Conservation (phyloP, 2,888 invertebrate genomes). For the Allacma fusca region DNA sequence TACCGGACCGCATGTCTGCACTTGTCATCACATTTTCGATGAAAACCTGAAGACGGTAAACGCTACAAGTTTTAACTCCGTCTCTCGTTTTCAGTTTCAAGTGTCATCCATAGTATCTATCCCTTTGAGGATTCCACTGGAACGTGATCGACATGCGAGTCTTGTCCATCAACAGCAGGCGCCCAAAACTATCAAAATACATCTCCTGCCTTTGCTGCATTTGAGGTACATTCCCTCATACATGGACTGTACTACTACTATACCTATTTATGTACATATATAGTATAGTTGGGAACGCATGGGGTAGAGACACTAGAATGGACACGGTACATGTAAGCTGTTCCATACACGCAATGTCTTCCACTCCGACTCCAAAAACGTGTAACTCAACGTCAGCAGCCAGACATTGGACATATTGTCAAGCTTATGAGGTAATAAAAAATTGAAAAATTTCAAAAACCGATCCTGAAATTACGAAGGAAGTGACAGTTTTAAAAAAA, state of each 20-base stretch:
- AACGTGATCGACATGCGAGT: conserved; percentile 23
- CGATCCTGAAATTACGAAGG: neutral
- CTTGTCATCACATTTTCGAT: conserved; percentile 34
- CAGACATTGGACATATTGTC: neutral
- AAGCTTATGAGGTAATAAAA: neutral
- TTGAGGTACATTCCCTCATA: neutral
- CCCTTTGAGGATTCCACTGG: conserved; percentile 8
- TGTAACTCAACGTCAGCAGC: neutral
- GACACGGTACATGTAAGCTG: no score
- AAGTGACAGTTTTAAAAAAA: no score
- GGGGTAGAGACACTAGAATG: no score
- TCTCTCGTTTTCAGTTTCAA: conserved; percentile 9
- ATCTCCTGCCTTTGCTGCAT: neutral
- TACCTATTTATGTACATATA: neutral
- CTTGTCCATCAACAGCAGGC: conserved; percentile 23
- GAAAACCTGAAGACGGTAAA: conserved; percentile 2
- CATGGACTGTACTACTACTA: neutral
- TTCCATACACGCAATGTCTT: neutral
- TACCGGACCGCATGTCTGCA: conserved; percentile 21
- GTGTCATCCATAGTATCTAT: neutral
- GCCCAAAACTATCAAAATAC: conserved; percentile 9
- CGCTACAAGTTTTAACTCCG: neutral
- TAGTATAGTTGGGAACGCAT: neutral
- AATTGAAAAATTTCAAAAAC: neutral
- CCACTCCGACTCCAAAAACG: neutral